Conservation (phyloP, 1,140 invertebrate species). For the Eciton burchellii region DNA sequence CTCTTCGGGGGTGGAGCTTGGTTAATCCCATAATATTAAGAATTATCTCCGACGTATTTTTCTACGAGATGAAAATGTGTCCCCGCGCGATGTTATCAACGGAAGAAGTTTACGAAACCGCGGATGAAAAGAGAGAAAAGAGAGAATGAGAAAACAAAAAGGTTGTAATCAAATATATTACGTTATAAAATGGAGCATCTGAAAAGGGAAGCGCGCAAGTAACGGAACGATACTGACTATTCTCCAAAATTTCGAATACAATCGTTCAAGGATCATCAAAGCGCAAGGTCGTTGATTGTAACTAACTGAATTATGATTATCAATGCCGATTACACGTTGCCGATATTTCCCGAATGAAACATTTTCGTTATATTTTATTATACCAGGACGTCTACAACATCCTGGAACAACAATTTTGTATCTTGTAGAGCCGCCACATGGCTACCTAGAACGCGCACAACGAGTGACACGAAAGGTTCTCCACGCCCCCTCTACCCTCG, state of each 20-base stretch:
- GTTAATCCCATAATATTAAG: slow-evolving; percentile 30
- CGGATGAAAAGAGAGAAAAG: slow-evolving; percentile 6
- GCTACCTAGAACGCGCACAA: slow-evolving; percentile 11
- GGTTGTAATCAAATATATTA: slow-evolving; percentile 17
- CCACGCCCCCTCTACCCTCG: background rate
- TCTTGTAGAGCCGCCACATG: background rate
- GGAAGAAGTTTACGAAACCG: background rate
- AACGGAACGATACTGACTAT: background rate
- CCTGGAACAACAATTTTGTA: background rate
- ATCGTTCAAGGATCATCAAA: too few species aligned
- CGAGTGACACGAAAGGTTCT: slow-evolving; percentile 31
- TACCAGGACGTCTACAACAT: background rate
- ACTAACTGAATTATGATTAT: too few species aligned
- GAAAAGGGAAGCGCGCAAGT: too few species aligned
- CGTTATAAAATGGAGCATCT: background rate
- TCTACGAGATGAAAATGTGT: slow-evolving; percentile 22
- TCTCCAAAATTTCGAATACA: background rate
- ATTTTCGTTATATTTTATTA: slow-evolving; percentile 4
- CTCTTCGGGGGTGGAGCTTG: background rate
- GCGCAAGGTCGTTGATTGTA: too few species aligned
- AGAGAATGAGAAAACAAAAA: background rate
- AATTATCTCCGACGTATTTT: slow-evolving; percentile 25
- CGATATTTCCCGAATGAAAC: background rate
- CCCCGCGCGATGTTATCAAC: background rate
- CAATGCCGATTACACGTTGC: background rate